These are phyloP conservation scores for Ptychochromis oligacanthus DNA, from an alignment of 2,113 vertebrate species.

Conservation along the genomic window DNA sequence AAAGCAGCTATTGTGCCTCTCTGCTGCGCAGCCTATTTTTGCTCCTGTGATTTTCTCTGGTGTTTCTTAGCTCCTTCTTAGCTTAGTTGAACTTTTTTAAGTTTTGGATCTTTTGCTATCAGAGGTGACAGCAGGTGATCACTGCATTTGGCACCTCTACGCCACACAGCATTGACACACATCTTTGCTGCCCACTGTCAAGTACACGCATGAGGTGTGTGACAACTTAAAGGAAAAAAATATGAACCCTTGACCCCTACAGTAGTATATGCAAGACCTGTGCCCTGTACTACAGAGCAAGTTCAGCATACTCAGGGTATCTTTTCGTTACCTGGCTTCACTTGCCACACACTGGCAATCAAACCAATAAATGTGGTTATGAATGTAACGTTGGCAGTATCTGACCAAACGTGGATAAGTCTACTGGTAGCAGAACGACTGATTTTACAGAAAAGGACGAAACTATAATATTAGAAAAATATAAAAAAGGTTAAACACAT, in stretches of 20 bases:
- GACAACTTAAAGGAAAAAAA: not conserved
- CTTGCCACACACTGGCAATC: too few species aligned
- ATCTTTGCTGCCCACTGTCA: not conserved
- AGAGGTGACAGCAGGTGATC: too few species aligned
- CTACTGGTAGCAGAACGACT: too few species aligned
- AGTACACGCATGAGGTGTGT: not conserved
- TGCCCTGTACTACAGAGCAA: not conserved
- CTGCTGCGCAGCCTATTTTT: not conserved
- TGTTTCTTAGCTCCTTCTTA: not conserved
- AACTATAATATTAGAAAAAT: too few species aligned
- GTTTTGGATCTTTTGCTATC: too few species aligned
- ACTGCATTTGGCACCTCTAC: accelerated
- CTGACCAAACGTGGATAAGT: too few species aligned
- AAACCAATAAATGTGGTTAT: too few species aligned
- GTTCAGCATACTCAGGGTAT: too few species aligned
- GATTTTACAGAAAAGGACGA: too few species aligned
- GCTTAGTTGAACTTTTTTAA: not conserved
- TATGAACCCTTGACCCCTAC: accelerated
- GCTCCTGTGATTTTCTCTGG: not conserved
- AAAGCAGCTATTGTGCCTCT: accelerated
- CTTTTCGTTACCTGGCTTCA: too few species aligned
- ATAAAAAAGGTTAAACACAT: too few species aligned
- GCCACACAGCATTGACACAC: not conserved
- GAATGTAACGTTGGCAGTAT: too few species aligned
- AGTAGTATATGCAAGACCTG: not conserved